A percentile compares a stretch with the other conserved stretches of the same genome.
phyloP scores from a whole-genome alignment of 35 echinoderm and acorn worm genomes.

The Patiria miniata region DNA sequence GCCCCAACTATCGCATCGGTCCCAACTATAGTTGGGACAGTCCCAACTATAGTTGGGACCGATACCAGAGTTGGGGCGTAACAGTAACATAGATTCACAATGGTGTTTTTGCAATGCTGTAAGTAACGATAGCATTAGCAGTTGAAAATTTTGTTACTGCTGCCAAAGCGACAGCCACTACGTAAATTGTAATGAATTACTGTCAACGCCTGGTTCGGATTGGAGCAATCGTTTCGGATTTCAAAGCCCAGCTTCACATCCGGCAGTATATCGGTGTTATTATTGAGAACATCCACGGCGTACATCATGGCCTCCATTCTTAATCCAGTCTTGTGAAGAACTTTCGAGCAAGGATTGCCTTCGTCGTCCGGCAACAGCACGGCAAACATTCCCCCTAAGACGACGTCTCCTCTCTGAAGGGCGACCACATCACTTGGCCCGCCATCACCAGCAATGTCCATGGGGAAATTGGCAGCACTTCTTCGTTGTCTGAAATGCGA shows the following conservation, averaged over 20 bases:
- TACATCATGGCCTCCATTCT: constrained; percentile 93
- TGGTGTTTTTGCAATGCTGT: no score
- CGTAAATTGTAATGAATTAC: constrained; percentile 43
- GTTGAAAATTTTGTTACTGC: no score
- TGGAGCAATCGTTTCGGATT: constrained; percentile 87
- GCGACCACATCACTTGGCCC: neutral
- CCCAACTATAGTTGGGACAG: no score
- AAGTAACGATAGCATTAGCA: no score
- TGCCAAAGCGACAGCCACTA: no score
- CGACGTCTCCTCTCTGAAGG: constrained; percentile 26
- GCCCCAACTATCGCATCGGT: neutral
- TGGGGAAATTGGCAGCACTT: neutral
- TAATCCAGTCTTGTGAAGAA: constrained; percentile 56
- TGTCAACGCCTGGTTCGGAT: constrained; percentile 80
- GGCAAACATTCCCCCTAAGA: constrained; percentile 45
- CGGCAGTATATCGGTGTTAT: constrained; percentile 60
- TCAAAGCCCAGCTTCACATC: constrained; percentile 75
- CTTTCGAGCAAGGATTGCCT: constrained; percentile 18
- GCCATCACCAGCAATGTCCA: neutral
- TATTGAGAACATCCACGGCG: constrained; percentile 85
- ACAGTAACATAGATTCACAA: no score
- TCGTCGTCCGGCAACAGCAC: constrained; percentile 34
- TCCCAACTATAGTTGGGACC: no score
- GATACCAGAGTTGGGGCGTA: no score
- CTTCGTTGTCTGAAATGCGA: neutral